Base-by-base conservation (phyloP, 2,888 invertebrate species). In the Lydus trimaculatus region DNA sequence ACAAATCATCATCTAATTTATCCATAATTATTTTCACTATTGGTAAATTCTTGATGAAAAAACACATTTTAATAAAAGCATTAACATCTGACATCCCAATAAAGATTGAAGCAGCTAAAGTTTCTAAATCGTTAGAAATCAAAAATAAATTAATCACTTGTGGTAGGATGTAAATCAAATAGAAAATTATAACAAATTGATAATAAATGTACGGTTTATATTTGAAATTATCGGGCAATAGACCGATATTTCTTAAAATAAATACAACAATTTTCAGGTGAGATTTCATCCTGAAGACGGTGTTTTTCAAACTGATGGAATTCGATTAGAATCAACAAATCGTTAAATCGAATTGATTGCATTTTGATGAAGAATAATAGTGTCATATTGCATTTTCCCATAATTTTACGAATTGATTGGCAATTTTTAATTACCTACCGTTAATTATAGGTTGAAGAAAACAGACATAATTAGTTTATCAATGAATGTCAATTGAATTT, bases 1-100 rank as follows among this genome's bases (percentile, higher is more conserved):
- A 77, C 25, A 59, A 31, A 0, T 67, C 39, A 7, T 65, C 48
- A 48, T 71, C 66, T 7, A 75, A 56, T 9, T 17, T 52, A 9
- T 20, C 13, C 33, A 72, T 52, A 0, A 67, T 33, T 0, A 8
- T 11, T 56, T 67, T 67, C 11, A 67, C 31, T 6, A 23, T 17
- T 67, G 43, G 36, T 61, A 67, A 31, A 17, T 67, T 56, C 11
- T 52, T 64, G 9, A 67, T n/a, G 11, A 67, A 20, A 25, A 25
- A 31, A 59, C 28, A 36, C 15, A 39, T 23, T 39, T 67, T 67
- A 13, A 61, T n/a, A 0, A 17, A 8, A n/a, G 9, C 48, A n/a
- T 59, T n/a, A 9, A 63, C 11, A n/a, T 52, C 39, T 0, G 36
- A 31, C 13, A 60, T 25, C 1, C 33, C 17, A 13, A 67, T 20